Evolutionary conservation across 2,113 vertebrate species (phyloP).

Genomic region (Hystrix cristata): DNA sequence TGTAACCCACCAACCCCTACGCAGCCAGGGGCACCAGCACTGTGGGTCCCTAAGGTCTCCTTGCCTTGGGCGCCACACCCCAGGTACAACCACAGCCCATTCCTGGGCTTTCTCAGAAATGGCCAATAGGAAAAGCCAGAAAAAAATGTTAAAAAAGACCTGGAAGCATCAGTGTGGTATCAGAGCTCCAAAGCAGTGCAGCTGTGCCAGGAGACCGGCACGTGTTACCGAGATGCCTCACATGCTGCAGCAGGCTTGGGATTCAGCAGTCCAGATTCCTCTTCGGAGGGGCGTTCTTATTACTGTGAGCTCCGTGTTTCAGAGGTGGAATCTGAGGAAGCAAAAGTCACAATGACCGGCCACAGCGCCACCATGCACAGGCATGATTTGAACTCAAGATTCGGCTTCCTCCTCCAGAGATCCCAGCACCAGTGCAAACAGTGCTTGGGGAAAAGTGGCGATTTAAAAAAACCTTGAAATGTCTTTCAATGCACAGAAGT

Average conservation of each 20-base stretch:
- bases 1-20: accelerated
- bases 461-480: neutral
- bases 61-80: accelerated
- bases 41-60: accelerated
- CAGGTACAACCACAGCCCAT: accelerated
- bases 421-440: accelerated
- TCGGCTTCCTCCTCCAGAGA: too few species aligned
- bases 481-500: accelerated
- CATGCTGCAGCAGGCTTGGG: accelerated
- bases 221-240: accelerated
- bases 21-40: accelerated
- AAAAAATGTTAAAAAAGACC: neutral
- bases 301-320: accelerated
- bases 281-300: accelerated
- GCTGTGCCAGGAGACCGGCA: accelerated
- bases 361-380: accelerated
- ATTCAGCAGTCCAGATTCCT: accelerated
- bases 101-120: neutral
- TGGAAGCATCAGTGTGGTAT: accelerated
- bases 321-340: accelerated
- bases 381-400: accelerated
- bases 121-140: neutral
- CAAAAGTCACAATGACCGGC: accelerated
- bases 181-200: accelerated
- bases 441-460: accelerated